Evolutionary conservation across 2,113 vertebrate species (phyloP).

Genomic region (Pelodiscus sinensis): DNA sequence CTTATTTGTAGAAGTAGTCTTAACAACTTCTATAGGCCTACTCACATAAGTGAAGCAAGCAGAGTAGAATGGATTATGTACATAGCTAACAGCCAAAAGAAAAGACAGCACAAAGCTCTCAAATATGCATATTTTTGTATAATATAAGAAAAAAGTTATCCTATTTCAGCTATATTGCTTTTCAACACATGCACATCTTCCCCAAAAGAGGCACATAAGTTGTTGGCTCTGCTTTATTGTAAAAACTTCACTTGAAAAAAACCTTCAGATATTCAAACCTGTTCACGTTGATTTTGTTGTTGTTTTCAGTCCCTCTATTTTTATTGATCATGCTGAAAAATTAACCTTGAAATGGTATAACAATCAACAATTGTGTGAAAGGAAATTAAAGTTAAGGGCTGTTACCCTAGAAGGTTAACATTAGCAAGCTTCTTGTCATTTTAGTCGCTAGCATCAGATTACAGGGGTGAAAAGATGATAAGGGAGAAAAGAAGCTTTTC

Average conservation of each 20-base stretch:
- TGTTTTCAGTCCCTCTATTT: conserved; percentile 1
- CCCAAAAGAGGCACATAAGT: conserved; percentile 3
- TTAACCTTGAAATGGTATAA: conserved; percentile 26
- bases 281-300: conserved; percentile 24
- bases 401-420: background rate
- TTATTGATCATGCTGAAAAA: conserved; percentile 33
- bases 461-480: background rate
- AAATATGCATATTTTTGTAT: background rate
- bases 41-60: background rate
- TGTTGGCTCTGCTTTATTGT: conserved; percentile 3
- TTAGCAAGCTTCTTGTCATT: conserved; percentile 6
- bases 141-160: background rate
- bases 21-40: background rate
- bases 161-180: background rate
- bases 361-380: conserved; percentile 35
- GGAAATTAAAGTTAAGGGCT: background rate
- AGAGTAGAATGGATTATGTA: background rate
- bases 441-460: background rate
- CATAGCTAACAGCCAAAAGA: background rate
- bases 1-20: background rate
- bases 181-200: background rate
- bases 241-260: conserved; percentile 10
- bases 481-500: background rate
- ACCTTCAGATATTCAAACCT: background rate
- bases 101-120: background rate